A percentile compares a stretch with the other conserved stretches of the same genome.
Conservation (phyloP, 2,888 invertebrate species). For the Arge pagana region DNA sequence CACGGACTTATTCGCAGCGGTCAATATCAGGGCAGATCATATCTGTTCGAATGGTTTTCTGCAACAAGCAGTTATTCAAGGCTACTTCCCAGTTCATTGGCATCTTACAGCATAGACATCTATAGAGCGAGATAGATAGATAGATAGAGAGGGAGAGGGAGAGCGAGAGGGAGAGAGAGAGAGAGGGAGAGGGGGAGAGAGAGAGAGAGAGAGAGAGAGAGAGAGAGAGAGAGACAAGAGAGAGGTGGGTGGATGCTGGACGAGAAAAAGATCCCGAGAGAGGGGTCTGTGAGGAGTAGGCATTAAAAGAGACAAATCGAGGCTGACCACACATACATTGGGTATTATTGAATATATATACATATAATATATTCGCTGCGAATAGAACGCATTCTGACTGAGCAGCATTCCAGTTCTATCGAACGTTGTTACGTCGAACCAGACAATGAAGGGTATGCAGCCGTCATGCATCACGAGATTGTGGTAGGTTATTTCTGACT, state of each 20-base stretch:
- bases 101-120: slow-evolving; percentile 29
- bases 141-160: too few species aligned
- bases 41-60: slow-evolving; percentile 38
- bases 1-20: too few species aligned
- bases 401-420: slow-evolving; percentile 9
- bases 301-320: too few species aligned
- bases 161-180: background rate
- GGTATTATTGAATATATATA: slow-evolving; percentile 1
- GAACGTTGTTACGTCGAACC: background rate
- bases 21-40: background rate
- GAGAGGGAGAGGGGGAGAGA: background rate
- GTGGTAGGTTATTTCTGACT: too few species aligned
- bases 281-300: too few species aligned
- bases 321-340: too few species aligned
- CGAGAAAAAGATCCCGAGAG: too few species aligned
- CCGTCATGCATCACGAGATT: too few species aligned
- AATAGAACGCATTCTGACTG: slow-evolving; percentile 5
- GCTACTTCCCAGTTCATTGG: slow-evolving; percentile 46
- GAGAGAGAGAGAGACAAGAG: slow-evolving; percentile 11
- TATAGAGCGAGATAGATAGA: too few species aligned
- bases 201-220: background rate
- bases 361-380: background rate
- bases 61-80: slow-evolving; percentile 41
- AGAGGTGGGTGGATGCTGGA: slow-evolving; percentile 29
- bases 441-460: background rate